Evolutionary conservation across 2,888 invertebrate species (phyloP), one percentile per base, ranked within the genome.

Genomic region (Leptinotarsa tumamoca): DNA sequence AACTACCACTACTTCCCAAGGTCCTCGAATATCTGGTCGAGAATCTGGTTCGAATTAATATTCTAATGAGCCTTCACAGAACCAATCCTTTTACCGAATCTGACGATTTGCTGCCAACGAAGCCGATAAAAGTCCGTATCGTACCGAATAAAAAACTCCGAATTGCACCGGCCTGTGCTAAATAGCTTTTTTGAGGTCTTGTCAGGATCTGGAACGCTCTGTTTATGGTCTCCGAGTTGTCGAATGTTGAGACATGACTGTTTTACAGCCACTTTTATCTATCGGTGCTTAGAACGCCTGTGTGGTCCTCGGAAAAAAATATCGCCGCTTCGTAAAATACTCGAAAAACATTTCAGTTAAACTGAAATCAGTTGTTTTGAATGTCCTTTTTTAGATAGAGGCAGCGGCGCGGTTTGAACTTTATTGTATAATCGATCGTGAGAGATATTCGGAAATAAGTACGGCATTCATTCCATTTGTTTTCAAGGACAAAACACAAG

Each of bases 261-360:
- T 79, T 80, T 81, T 81, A 80, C 78, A 77, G 75, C 73, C 77
- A 71, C 75, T 76, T 79, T 78, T 78, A 82, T 83, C 82, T 83
- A 82, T 82, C 80, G 70, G 71, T 81, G 82, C 80, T 82, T 82
- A 83, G 83, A 82, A 83, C 74, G 80, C 81, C 79, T 83, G 83
- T 83, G 83, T 83, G 83, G 83, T 83, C 83, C 76, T 74, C 51
- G 23, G 52, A 49, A 78, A 75, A 80, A 80, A 80, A 78, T 77
- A 77, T 76, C 71, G 73, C 77, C 61, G 79, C 73, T 80, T 77
- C 81, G 76, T 74, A 73, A 79, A 79, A 79, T 67, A 75, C 71
- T 71, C 78, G 63, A 79, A 79, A 79, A 79, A 75, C 76, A 68
- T 79, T 78, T 79, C 74, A 74, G 75, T 77, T 75, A 66, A 78